Base-by-base conservation (phyloP, 2,113 vertebrate genomes). In the Serilophus lunatus region DNA sequence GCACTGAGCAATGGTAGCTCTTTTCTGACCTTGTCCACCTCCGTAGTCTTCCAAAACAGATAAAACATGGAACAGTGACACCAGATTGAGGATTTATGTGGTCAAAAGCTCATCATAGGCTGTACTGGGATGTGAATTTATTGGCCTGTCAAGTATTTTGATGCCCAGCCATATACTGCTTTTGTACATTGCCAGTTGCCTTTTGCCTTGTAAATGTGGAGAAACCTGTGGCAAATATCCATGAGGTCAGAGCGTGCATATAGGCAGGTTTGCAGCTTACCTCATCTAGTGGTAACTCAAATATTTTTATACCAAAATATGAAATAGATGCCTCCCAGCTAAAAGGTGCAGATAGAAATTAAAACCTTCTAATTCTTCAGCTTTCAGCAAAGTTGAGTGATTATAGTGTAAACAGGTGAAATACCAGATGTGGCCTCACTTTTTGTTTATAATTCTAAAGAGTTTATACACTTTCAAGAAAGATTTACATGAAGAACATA, bases 401-500 rank as follows among this genome's bases (percentile, higher is more conserved):
- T 86, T 92, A n/a, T 11, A 95, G 86, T 84, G 71, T 96, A 96
- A 97, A 91, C 90, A 97, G 93, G 96, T 96, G 91, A 96, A 96
- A 96, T 92, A 95, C 90, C 95, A 93, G 75, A 90, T 56, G 82
- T 94, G 93, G 71, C 92, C 95, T 93, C 22, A 75, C 74, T 94
- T 93, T 71, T 92, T 92, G 88, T 83, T 96, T 92, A 69, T 95
- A 90, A 80, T 97, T 97, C 92, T 96, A 64, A 96, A 93, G 83
- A 95, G 93, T 96, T 94, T 97, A 91, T 28, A 56, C 49, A 71
- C 95, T 98, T 97, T 88, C 88, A 81, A 85, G 92, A 95, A 96
- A 96, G 92, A 95, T 93, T 97, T 97, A 95, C 89, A 91, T 78
- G 95, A 95, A 96, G 83, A 96, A 94, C 87, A 95, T 45, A 87